Evolutionary conservation across 2,113 vertebrate genomes (phyloP).

Genomic region (Vulpes vulpes): DNA sequence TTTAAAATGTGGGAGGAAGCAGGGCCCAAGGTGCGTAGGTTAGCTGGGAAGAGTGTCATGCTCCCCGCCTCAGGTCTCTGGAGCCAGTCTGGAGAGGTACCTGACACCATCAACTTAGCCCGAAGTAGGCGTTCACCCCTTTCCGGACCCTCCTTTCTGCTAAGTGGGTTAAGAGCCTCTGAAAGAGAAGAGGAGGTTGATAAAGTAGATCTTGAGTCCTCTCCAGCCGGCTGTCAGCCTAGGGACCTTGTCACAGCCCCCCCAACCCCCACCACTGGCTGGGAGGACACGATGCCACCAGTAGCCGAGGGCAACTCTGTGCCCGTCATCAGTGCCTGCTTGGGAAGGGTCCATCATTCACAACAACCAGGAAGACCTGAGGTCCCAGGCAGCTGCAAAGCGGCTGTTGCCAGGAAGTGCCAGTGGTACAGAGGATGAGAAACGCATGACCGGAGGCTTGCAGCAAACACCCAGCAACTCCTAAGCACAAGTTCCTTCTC

Average conservation of each 20-base stretch:
- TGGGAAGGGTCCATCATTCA: fast-evolving
- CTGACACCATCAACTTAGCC: neutral
- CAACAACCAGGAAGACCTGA: neutral
- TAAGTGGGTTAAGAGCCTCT: conserved; percentile 35
- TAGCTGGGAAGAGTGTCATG: neutral
- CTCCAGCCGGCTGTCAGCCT: neutral
- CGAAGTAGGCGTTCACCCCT: neutral
- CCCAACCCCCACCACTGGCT: neutral
- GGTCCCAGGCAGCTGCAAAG: neutral
- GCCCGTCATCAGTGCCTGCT: fast-evolving
- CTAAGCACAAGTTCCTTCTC: neutral
- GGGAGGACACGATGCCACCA: neutral
- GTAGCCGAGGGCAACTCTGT: neutral
- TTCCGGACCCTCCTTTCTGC: neutral
- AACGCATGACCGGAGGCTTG: fast-evolving
- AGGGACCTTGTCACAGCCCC: conserved; percentile 1
- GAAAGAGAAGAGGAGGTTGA: conserved; percentile 44
- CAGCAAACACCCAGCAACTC: neutral
- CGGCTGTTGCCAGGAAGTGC: neutral
- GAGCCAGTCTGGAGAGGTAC: neutral
- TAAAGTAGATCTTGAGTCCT: conserved; percentile 22
- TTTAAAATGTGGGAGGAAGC: too few species aligned
- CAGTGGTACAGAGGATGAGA: neutral
- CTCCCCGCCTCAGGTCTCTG: neutral
- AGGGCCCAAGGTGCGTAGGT: fast-evolving